Base-by-base conservation (phyloP, 2,113 vertebrate genomes). In the Guaruba guarouba region DNA sequence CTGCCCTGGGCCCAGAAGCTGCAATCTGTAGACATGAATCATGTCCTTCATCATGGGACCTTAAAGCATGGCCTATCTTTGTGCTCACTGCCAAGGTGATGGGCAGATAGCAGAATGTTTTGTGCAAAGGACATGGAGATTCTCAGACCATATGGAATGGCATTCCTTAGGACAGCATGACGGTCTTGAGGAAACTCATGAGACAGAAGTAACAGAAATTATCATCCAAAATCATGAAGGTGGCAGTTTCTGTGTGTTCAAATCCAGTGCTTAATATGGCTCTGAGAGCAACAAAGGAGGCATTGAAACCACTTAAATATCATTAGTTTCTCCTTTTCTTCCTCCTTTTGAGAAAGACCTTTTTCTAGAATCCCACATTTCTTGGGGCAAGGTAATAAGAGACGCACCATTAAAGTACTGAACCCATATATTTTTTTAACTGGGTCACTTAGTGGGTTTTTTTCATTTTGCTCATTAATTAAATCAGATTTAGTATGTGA, bases 11-110 rank as follows among this genome's bases (percentile, higher is more conserved):
- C 1, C 48, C 29, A 5, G 14, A 35, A 64, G 3, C 6, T 0
- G 0, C 39, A 25, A 57, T 73, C 41, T 23, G 3, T 55, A 69
- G 48, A 39, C 1, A 4, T 7, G 6, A 78, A 73, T 77, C 16
- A 29, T 9, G 31, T 24, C 14, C 16, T 55, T 86, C 28, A 12
- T 48, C 31, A 23, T 1, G 5, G 17, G 46, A 62, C 33, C 7
- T 17, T 66, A 33, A 70, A 69, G 22, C 25, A 59, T 0, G 1
- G 2, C 1, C 0, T 15, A 31, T 10, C 10, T 79, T 63, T 71
- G 31, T 52, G 22, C 10, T 9, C 27, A 14, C 4, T 79, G 33
- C 8, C n/a, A 35, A 52, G 23, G 20, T 19, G 13, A 44, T 20
- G 19, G 24, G 7, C 17, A 43, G 0, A 0, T 6, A 73, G 35